These are phyloP conservation scores for Phyto melanocephala DNA, from an alignment of 2,888 invertebrate genomes.

Conservation along the genomic window DNA sequence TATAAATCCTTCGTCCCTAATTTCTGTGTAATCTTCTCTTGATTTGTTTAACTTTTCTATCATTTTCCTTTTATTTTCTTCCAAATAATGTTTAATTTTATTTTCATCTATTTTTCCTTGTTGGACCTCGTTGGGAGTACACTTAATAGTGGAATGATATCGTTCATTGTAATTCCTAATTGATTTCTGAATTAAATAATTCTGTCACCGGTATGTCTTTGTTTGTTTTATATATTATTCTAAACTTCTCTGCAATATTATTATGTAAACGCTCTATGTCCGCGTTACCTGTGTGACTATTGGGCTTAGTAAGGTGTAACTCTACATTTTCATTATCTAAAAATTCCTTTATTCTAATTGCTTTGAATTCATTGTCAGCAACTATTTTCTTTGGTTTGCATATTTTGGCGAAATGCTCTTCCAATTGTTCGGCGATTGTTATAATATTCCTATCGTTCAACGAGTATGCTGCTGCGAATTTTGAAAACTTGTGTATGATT, in stretches of 20 bases:
- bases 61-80: constrained; percentile 37
- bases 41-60: constrained; percentile 32
- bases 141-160: neutral
- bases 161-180: constrained; percentile 18
- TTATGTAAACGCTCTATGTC: constrained; percentile 60
- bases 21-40: constrained; percentile 10
- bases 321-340: constrained; percentile 48
- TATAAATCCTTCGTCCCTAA: constrained; percentile 16
- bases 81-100: too few relatives aligned
- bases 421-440: too few relatives aligned
- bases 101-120: neutral
- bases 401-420: constrained; percentile 50
- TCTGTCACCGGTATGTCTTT: constrained; percentile 42
- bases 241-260: constrained; percentile 34
- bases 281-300: constrained; percentile 61
- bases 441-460: constrained; percentile 43
- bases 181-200: constrained; percentile 21
- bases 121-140: neutral
- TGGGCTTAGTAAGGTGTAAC: constrained; percentile 63
- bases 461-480: constrained; percentile 43
- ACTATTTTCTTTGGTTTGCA: constrained; percentile 48
- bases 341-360: constrained; percentile 51
- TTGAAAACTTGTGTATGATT: constrained; percentile 56
- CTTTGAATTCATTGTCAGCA: constrained; percentile 62
- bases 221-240: constrained; percentile 36